A percentile compares a stretch with the other conserved stretches of the same genome.
Evolutionary conservation across 2,113 vertebrate species (phyloP).

Genomic region (Sorex fumeus): DNA sequence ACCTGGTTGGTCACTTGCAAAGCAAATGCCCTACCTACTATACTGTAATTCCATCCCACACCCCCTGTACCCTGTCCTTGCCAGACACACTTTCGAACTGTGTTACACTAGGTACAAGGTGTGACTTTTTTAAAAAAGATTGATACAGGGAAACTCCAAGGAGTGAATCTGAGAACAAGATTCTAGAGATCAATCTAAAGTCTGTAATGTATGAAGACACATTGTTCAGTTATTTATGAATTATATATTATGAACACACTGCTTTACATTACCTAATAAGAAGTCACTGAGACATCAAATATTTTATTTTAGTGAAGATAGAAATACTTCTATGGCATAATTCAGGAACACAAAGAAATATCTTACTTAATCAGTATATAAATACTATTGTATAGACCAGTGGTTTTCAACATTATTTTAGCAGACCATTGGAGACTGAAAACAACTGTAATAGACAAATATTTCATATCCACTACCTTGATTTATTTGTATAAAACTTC

Average conservation of each 20-base stretch:
- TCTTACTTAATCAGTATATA: constrained; percentile 51
- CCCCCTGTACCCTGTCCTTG: too few relatives aligned
- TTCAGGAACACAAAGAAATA: constrained; percentile 55
- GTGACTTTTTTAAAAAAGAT: constrained; percentile 46
- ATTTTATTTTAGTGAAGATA: constrained; percentile 59
- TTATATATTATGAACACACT: too few relatives aligned
- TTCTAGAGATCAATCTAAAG: constrained; percentile 4
- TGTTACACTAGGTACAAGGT: not conserved
- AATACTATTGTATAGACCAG: not conserved
- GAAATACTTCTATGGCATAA: not conserved
- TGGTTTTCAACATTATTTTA: too few relatives aligned
- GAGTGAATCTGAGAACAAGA: not conserved
- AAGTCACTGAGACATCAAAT: constrained; percentile 47
- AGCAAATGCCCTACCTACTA: too few relatives aligned
- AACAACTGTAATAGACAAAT: not conserved
- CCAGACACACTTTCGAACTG: too few relatives aligned
- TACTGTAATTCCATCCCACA: too few relatives aligned
- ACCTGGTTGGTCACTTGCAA: too few relatives aligned
- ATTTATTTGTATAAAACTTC: constrained; percentile 41
- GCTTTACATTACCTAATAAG: not conserved
- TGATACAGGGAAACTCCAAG: too few relatives aligned
- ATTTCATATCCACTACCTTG: constrained; percentile 48
- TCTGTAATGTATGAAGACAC: constrained; percentile 16
- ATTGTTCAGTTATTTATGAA: not conserved
- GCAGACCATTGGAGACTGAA: too few relatives aligned